Conservation (phyloP, 1,140 invertebrate species). For the Platyscapa corneri region DNA sequence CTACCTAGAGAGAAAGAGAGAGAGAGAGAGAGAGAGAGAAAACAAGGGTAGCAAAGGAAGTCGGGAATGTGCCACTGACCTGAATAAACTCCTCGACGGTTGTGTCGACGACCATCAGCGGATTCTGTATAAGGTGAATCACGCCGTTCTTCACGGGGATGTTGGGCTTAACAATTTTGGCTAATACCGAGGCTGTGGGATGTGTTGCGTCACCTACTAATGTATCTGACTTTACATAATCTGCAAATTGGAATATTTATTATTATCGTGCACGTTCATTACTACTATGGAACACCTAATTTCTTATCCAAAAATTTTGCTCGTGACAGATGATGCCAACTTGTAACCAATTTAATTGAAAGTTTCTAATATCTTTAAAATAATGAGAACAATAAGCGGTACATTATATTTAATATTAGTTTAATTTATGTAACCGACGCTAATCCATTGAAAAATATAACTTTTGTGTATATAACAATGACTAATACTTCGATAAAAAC, state of each 20-base stretch:
- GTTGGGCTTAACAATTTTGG: slow-evolving; percentile 91
- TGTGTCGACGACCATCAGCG: slow-evolving; percentile 91
- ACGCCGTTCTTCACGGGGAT: slow-evolving; percentile 95
- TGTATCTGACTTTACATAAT: slow-evolving; percentile 91
- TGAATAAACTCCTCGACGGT: slow-evolving; percentile 88
- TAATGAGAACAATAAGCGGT: too few species aligned
- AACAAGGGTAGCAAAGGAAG: neutral
- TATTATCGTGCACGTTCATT: neutral
- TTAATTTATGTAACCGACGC: too few species aligned
- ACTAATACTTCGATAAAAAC: too few species aligned
- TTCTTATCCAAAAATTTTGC: too few species aligned
- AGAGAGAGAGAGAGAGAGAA: neutral
- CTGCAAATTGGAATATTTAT: slow-evolving; percentile 74
- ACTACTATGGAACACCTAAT: too few species aligned
- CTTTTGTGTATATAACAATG: too few species aligned
- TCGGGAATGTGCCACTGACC: slow-evolving; percentile 76
- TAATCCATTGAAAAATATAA: too few species aligned
- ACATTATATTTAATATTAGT: too few species aligned
- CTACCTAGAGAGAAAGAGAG: too few species aligned
- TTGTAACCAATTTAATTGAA: too few species aligned
- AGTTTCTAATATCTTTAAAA: too few species aligned
- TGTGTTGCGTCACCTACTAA: slow-evolving; percentile 84
- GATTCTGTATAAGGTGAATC: slow-evolving; percentile 91
- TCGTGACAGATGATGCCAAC: too few species aligned
- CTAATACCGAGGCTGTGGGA: slow-evolving; percentile 86